These are phyloP conservation scores for Jacana jacana DNA, from an alignment of 2,113 vertebrate genomes.

Conservation along the genomic window DNA sequence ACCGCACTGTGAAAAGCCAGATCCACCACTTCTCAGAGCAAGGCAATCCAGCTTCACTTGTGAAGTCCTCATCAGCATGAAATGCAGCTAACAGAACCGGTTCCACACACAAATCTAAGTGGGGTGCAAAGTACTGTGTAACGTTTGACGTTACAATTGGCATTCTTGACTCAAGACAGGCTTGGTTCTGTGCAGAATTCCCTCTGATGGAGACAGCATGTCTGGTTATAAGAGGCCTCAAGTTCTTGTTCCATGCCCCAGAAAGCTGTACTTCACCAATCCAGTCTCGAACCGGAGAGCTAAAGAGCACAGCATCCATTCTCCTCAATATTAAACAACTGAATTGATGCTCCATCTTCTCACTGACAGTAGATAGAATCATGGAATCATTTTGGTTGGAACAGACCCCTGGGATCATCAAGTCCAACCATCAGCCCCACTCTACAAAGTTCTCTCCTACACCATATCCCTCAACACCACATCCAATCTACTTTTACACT, in stretches of 20 bases:
- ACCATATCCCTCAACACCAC: too few species aligned
- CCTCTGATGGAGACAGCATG: background rate
- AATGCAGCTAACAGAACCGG: background rate
- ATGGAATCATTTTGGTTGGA: too few species aligned
- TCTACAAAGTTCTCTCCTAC: too few species aligned
- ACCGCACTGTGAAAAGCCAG: background rate
- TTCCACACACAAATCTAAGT: background rate
- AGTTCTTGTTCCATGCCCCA: background rate
- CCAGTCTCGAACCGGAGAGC: background rate
- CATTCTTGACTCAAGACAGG: background rate
- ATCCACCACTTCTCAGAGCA: background rate
- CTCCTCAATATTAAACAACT: background rate
- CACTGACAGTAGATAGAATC: background rate
- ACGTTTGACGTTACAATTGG: background rate
- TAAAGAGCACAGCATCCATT: background rate
- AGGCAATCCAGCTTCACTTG: background rate
- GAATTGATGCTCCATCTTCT: background rate
- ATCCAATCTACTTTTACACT: too few species aligned
- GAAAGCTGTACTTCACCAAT: background rate
- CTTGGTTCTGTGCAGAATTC: background rate
- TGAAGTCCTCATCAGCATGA: background rate
- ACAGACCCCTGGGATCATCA: too few species aligned
- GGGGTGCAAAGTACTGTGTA: background rate
- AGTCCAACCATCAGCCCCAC: too few species aligned
- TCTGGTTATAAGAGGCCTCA: background rate